Evolutionary conservation across 2,888 invertebrate species (phyloP), one percentile per base, ranked within the genome.

Genomic region (Bimastos eiseni): DNA sequence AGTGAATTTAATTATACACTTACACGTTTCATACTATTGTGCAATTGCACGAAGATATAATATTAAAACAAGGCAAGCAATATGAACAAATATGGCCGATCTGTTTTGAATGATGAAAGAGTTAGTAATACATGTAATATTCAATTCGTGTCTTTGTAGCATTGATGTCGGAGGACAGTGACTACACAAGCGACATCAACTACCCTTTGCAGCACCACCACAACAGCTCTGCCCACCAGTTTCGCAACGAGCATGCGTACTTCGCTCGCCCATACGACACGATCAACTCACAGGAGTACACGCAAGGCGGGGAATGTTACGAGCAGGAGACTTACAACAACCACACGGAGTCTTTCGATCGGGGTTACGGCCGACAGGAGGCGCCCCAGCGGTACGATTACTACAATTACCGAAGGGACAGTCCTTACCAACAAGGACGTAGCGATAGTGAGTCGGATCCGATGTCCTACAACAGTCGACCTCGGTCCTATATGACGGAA

Each of bases 161-260:
- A 90, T 94, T 98, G 91, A 97, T 98, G 95, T 98, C 98, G 90
- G 98, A 98, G 96, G 98, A 98, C 95, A 98, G 98, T 93, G 98
- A 98, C 96, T 98, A 98, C 96, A 98, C 98, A 92, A 98, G 98
- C 92, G 98, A 98, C 96, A 97, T 98, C 94, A 98, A 98, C 96
- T 98, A 97, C 96, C 98, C 98, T 90, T 93, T 94, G 89, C 94
- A 94, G 92, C 95, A 95, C 92, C 97, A 98, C 95, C 97, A 98
- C 93, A 98, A 98, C 96, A 97, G 97, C 94, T 98, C 98, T 91
- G 98, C 97, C 41, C 98, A 98, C 91, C 98, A 98, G 96, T 95
- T 94, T 93, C 94, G 95, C 89, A 94, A 95, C 88, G 93, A 93
- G 41, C 91, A 92, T 84, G 90, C 90, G 4, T 91, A 89, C 89